Percentiles rank a stretch among this genome's conserved stretches.
Conservation (phyloP, 1,140 invertebrate genomes). For the Atta cephalotes region DNA sequence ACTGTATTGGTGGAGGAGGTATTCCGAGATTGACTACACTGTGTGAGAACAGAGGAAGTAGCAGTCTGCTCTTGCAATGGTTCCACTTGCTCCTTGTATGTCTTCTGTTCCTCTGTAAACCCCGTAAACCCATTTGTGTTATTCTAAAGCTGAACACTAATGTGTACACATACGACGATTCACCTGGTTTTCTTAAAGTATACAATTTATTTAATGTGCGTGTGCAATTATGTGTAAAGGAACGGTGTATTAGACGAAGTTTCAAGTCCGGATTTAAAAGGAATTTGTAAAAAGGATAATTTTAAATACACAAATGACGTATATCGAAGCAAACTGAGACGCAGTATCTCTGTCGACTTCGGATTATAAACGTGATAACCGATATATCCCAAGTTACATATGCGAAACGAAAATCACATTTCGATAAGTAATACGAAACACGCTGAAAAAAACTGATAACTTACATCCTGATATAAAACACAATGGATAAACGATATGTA, state of each 20-base stretch:
- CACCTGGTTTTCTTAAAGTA: slow-evolving; percentile 49
- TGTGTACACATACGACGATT: slow-evolving; percentile 55
- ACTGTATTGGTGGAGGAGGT: slow-evolving; percentile 84
- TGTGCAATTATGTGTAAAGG: slow-evolving; percentile 40
- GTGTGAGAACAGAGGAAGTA: slow-evolving; percentile 82
- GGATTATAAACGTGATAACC: slow-evolving; percentile 12
- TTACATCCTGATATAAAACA: slow-evolving; percentile 41
- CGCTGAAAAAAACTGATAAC: slow-evolving; percentile 52
- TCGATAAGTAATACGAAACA: slow-evolving; percentile 15
- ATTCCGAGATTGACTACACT: slow-evolving; percentile 84
- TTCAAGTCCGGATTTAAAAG: slow-evolving; percentile 41
- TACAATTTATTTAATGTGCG: slow-evolving; percentile 57
- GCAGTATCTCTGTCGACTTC: background rate
- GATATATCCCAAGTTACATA: slow-evolving; percentile 47
- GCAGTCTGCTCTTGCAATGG: slow-evolving; percentile 81
- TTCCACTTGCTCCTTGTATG: slow-evolving; percentile 83
- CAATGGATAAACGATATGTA: slow-evolving; percentile 22
- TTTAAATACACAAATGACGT: slow-evolving; percentile 36
- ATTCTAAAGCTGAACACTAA: slow-evolving; percentile 74
- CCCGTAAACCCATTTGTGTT: slow-evolving; percentile 84
- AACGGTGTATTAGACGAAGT: slow-evolving; percentile 36
- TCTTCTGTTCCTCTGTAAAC: slow-evolving; percentile 85
- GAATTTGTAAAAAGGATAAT: slow-evolving; percentile 39
- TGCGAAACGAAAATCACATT: slow-evolving; percentile 28
- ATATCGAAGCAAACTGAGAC: slow-evolving; percentile 18